Evolutionary conservation across 2,113 vertebrate genomes (phyloP).

Genomic region (Epinephelus cyanopodus): DNA sequence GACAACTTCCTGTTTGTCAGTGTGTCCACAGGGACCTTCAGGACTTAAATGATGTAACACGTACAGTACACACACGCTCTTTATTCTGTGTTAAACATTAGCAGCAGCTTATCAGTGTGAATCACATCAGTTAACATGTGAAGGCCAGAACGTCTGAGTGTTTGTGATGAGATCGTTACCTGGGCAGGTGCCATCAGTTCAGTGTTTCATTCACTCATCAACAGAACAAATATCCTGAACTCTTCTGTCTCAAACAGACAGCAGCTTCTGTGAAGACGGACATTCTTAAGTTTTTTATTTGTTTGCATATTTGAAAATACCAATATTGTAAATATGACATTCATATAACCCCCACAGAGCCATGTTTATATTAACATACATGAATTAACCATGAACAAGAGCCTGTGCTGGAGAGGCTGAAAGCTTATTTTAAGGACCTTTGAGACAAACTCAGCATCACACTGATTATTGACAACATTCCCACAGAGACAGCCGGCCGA

Average conservation of each 20-base stretch:
- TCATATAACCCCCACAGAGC: no score
- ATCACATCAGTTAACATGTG: conserved; percentile 3
- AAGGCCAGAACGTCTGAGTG: conserved; percentile 3
- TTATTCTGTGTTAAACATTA: conserved; percentile 46
- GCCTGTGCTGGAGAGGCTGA: no score
- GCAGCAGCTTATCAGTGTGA: conserved; percentile 47
- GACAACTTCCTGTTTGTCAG: background rate
- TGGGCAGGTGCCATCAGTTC: background rate
- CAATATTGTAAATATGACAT: no score
- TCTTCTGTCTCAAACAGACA: background rate
- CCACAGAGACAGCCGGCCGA: no score
- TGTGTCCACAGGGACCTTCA: background rate
- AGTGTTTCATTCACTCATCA: background rate
- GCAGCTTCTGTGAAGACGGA: background rate
- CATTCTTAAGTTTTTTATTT: no score
- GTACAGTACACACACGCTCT: background rate
- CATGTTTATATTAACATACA: no score
- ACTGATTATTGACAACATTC: no score
- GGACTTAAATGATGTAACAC: background rate
- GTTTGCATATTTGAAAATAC: no score
- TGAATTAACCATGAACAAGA: no score
- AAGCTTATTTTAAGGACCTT: no score
- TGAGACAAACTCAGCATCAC: no score
- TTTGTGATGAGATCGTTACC: background rate
- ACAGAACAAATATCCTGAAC: background rate